Evolutionary conservation across 2,888 invertebrate genomes (phyloP), one percentile per base, ranked within the genome.

Genomic region (Drosophila borborema): DNA sequence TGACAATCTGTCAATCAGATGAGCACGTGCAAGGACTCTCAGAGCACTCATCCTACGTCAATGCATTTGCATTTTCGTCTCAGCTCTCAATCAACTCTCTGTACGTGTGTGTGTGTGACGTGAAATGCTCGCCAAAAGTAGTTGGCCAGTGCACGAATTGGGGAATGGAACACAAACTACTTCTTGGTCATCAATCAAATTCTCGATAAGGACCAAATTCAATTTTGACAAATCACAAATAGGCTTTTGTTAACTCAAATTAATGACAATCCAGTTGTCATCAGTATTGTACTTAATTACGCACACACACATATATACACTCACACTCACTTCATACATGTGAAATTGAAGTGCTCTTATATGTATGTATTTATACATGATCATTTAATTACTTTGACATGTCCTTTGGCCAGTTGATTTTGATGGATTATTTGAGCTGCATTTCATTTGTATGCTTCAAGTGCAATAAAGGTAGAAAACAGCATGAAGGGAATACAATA

Each of bases 161-260:
- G 38, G 12, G 16, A 20, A 2, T 7, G 49, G 58, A 59, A 69
- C 67, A 64, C 46, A 51, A 41, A 55, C 34, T 56, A 46, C 63
- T 56, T 45, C 63, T 56, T 45, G 56, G 48, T 63, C 74, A 89
- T 85, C 85, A 87, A 89, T 85, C 85, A 89, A 86, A 85, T 82
- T 16, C 72, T 77, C 67, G 82, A 87, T 89, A 89, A 89, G 80
- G 46, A 75, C 74, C 68, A 85, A 85, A 89, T 87, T 82, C 85
- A 84, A 85, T 89, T 85, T 85, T 87, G 85, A 90, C 90, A 85
- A 85, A 89, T 85, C 85, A 87, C 85, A 85, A 89, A 85, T 90
- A 82, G 90, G 82, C 88, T 78, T 87, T 89, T 84, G 84, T 78
- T 69, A 84, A 70, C 73, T 75, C 63, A 84, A 89, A 84, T 89